Base-by-base conservation (phyloP, 2,888 invertebrate species). In the Gandaritis pyraliata region DNA sequence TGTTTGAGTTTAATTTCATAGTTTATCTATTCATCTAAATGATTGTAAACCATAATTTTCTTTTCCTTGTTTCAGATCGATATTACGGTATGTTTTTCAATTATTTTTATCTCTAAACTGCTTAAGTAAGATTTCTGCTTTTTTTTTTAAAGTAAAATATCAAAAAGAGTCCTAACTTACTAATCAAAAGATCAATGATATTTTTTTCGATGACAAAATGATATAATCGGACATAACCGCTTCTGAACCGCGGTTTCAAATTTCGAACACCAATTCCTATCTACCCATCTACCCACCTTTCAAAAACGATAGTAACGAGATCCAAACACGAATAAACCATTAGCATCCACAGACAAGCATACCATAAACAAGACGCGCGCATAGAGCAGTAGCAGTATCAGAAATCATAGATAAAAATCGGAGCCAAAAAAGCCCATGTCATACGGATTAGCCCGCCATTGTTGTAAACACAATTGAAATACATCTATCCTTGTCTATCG, bases 381-480 rank as follows among this genome's bases (percentile, higher is more conserved):
- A 61, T 62, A 54, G 58, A 58, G 62, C 81, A 77, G 86, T 84
- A 87, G 87, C 86, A 77, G 78, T 88, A 90, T 88, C 87, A 81
- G 82, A 79, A 86, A 87, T 86, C 87, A 80, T 75, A 84, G 86
- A 87, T 86, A 84, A 84, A 83, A 88, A 75, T 73, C 72, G 60
- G 85, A 82, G 83, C 82, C 82, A 75, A 83, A 87, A 84, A 82
- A 82, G 74, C 79, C 73, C 81, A 85, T 87, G 91, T 89, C 91
- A 87, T 77, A 77, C 79, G 91, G 91, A 92, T 91, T 91, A 91
- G 80, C 82, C 83, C 74, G 77, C 79, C 86, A 88, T 91, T 90
- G 90, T 90, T 81, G 77, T 77, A 73, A 80, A 81, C 80, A 91
- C 91, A 91, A 90, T 90, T 80, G 86, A 80, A 81, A 85, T 85